Conservation (phyloP, 2,797 vertebrate genomes). For the Chiroxiphia lanceolata region DNA sequence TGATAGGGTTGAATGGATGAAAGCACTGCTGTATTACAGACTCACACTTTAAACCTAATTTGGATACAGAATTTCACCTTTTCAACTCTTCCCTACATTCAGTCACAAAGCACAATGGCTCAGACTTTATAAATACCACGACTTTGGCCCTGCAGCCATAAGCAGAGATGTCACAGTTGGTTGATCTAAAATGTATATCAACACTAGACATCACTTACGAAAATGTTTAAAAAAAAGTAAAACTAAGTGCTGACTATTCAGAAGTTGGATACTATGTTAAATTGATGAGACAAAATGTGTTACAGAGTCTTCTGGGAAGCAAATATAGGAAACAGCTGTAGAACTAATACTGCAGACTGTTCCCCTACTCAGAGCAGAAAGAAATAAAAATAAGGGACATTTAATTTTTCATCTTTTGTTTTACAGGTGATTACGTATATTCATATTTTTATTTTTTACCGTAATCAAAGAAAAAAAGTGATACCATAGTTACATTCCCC, state of each 20-base stretch:
- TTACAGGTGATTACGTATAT: background rate
- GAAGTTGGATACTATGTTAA: background rate
- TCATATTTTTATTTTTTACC: background rate
- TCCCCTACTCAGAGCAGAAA: background rate
- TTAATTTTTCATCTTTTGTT: background rate
- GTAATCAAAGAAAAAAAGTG: background rate
- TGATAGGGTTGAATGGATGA: background rate
- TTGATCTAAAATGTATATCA: background rate
- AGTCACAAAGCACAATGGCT: background rate
- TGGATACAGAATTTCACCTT: conserved; percentile 18
- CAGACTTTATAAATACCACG: background rate
- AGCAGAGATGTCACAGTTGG: background rate
- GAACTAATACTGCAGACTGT: background rate
- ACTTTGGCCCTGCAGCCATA: background rate
- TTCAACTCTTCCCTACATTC: background rate
- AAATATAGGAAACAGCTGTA: background rate
- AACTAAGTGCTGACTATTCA: background rate
- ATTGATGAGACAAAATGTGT: background rate
- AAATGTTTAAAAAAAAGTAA: conserved; percentile 3
- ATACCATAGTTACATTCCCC: background rate
- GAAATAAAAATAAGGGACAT: background rate
- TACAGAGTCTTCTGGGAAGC: background rate
- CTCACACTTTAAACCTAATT: conserved; percentile 8
- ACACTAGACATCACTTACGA: background rate
- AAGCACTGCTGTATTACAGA: background rate